Evolutionary conservation across 2,113 vertebrate genomes (phyloP), one percentile per base, ranked within the genome.

Genomic region (Perca schrenkii): DNA sequence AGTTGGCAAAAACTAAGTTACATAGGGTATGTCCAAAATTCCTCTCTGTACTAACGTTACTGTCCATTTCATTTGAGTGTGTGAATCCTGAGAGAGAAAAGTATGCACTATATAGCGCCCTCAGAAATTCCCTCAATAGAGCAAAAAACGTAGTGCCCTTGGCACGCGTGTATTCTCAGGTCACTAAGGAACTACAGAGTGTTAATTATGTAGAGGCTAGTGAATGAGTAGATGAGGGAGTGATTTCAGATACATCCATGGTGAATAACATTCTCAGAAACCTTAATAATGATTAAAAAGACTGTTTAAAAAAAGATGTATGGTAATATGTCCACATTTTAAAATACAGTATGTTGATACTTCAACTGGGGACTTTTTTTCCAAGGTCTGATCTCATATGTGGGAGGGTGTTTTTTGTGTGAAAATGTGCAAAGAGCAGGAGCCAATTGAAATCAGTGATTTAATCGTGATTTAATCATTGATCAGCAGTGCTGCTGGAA

Each of bases 331-430:
- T 56, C 61, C n/a, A 1, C 19, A 15, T 52, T 79, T 71, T 62
- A 36, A 76, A 68, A 58, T 7, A 34, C 4, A 34, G 4, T 34
- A 56, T 34, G 40, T 52, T 70, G 28, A 53, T 61, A 49, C 83
- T 47, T 82, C 76, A 47, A 40, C 49, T 67, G 68, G 67, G 83
- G 62, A 62, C 50, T 77, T 64, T 64, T 10, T 64, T 10, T 63
- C 19, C 19, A 3, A 64, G 36, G 58, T 74, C 64, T 71, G 2
- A 0, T 15, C 47, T 52, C 47, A 4, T 12, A 14, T 64, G 67
- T 77, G 77, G 74, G 79, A 52, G 61, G 8, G 8, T 43, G 11
- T 43, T 40, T 62, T 77, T 13, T 73, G 28, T 68, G 28, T 58
- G 67, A 60, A 50, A 62, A 43, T 6, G 17, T 67, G 47, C 40